phyloP scores from a whole-genome alignment of 2,113 vertebrate genomes.

The Perca schrenkii region DNA sequence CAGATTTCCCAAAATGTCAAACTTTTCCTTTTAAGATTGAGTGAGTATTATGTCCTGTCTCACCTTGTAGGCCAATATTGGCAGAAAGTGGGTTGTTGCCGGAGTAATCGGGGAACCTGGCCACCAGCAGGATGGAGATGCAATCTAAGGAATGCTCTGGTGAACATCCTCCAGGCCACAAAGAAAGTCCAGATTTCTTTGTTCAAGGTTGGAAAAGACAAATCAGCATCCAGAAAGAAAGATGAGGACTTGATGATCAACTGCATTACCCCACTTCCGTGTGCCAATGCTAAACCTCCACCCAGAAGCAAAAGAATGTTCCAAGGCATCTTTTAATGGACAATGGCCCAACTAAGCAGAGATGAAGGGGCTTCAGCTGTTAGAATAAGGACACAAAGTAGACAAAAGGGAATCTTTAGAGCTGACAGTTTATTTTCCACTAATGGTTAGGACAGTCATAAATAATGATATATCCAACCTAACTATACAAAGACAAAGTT shows the following conservation, averaged over 20 bases:
- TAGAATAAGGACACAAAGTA: slow-evolving; percentile 8
- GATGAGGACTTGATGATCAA: neutral
- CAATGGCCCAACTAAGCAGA: slow-evolving; percentile 85
- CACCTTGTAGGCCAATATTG: slow-evolving; percentile 93
- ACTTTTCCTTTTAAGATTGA: neutral
- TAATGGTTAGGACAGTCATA: neutral
- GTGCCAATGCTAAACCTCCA: slow-evolving; percentile 89
- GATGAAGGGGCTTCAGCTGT: slow-evolving; percentile 71
- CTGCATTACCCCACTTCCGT: slow-evolving; percentile 88
- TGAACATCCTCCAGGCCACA: slow-evolving; percentile 86
- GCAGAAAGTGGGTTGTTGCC: slow-evolving; percentile 94
- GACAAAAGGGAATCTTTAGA: neutral
- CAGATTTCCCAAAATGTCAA: neutral
- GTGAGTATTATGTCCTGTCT: slow-evolving; percentile 47
- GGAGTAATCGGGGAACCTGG: slow-evolving; percentile 90
- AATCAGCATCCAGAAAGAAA: slow-evolving; percentile 2
- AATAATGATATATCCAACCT: neutral
- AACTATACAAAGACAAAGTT: neutral
- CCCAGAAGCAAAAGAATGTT: slow-evolving; percentile 89
- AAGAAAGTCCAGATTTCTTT: slow-evolving; percentile 86
- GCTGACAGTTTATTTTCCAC: neutral
- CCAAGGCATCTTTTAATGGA: slow-evolving; percentile 89
- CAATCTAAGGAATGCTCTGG: slow-evolving; percentile 81
- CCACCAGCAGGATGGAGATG: slow-evolving; percentile 85
- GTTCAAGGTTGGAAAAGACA: neutral